Evolutionary conservation across 2,888 invertebrate genomes (phyloP).

Genomic region (Cheilosia grossa): DNA sequence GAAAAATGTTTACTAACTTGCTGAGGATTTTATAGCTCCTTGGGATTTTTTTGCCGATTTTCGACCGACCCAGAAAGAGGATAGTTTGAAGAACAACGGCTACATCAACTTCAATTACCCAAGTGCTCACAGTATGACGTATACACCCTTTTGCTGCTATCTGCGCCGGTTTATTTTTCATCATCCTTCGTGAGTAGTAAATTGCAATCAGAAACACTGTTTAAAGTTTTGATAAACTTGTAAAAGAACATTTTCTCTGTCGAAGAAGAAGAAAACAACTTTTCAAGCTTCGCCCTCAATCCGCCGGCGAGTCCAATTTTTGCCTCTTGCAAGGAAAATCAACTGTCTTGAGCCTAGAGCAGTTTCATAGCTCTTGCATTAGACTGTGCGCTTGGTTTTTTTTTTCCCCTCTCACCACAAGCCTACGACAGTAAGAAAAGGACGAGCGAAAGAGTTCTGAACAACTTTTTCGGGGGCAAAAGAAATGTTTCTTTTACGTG

Average conservation of each 20-base stretch:
- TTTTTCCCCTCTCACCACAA: not conserved
- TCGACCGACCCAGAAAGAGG: not conserved
- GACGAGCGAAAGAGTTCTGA: constrained; percentile 36
- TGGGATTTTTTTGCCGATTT: not conserved
- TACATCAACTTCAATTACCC: constrained; percentile 30
- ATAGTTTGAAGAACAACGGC: constrained; percentile 24
- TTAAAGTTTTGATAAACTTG: constrained; percentile 74
- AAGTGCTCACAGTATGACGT: constrained; percentile 10
- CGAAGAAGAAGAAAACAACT: constrained; percentile 42
- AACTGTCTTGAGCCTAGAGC: constrained; percentile 69
- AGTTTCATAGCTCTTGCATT: constrained; percentile 46
- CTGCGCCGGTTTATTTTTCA: not conserved
- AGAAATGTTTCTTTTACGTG: constrained; percentile 70
- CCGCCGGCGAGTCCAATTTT: constrained; percentile 34
- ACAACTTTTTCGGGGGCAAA: constrained; percentile 17
- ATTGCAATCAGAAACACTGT: constrained; percentile 73
- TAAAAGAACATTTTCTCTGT: constrained; percentile 66
- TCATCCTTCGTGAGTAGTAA: constrained; percentile 46
- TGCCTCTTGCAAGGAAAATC: constrained; percentile 58
- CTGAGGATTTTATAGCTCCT: not conserved
- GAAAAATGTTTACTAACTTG: no score
- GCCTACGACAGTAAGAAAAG: constrained; percentile 22
- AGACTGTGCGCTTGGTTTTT: constrained; percentile 23
- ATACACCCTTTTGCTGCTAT: not conserved
- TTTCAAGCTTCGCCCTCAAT: constrained; percentile 22